Percentiles rank a stretch among this genome's conserved stretches.
These are phyloP conservation scores for Cactoblastis cactorum DNA, from an alignment of 2,888 invertebrate genomes.

Conservation along the genomic window DNA sequence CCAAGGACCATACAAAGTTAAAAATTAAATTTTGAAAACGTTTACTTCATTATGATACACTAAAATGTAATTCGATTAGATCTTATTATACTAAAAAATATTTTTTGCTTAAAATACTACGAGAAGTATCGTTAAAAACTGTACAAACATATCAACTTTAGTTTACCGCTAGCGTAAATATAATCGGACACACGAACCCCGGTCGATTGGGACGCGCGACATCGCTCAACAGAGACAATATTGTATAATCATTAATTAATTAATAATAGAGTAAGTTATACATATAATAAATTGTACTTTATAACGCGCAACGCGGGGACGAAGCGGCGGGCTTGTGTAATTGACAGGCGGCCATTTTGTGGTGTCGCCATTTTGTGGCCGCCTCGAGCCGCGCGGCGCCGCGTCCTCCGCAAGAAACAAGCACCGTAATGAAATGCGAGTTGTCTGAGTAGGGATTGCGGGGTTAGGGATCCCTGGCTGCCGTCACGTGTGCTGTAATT, in stretches of 20 bases:
- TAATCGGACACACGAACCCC: constrained; percentile 45
- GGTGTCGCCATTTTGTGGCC: neutral
- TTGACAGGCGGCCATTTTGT: constrained; percentile 13
- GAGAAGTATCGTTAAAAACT: constrained; percentile 76
- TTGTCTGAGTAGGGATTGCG: constrained; percentile 44
- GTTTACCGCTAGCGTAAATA: constrained; percentile 57
- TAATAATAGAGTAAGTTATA: constrained; percentile 43
- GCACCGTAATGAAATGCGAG: constrained; percentile 66
- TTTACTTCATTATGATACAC: constrained; percentile 70
- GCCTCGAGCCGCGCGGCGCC: constrained; percentile 24
- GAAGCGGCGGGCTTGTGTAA: constrained; percentile 22
- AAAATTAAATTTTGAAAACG: constrained; percentile 60
- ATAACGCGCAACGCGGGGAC: constrained; percentile 38
- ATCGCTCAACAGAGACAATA: constrained; percentile 47
- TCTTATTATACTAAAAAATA: constrained; percentile 75
- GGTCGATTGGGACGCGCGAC: constrained; percentile 39
- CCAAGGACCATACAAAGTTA: constrained; percentile 59
- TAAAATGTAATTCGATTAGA: constrained; percentile 78
- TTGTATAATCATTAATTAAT: constrained; percentile 30
- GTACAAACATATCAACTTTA: constrained; percentile 71
- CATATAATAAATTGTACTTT: constrained; percentile 57
- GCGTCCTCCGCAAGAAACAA: constrained; percentile 36
- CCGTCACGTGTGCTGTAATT: neutral
- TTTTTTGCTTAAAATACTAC: constrained; percentile 73
- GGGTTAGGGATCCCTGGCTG: constrained; percentile 13